Conservation (phyloP, 2,888 invertebrate species). For the Nematopogon swammerdamellus region DNA sequence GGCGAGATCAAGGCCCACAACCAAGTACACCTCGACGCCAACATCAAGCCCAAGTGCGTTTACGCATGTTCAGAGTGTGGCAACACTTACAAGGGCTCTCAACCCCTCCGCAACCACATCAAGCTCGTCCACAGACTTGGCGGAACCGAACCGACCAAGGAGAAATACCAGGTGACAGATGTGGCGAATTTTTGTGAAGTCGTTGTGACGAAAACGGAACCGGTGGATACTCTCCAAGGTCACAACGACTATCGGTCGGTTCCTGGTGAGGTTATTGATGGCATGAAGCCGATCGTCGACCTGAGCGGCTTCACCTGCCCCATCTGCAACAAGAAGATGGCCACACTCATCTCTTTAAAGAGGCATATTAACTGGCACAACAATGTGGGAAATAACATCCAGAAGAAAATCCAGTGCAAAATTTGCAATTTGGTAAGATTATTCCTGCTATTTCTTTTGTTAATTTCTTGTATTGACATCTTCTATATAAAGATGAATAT, state of each 20-base stretch:
- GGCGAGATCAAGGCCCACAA: slow-evolving; percentile 40
- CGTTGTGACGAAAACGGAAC: slow-evolving; percentile 55
- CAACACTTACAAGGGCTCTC: slow-evolving; percentile 39
- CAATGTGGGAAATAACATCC: slow-evolving; percentile 33
- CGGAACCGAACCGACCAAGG: slow-evolving; percentile 7
- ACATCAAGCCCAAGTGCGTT: slow-evolving; percentile 39
- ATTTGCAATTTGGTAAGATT: slow-evolving; percentile 47
- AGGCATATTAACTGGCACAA: slow-evolving; percentile 47
- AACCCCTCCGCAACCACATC: slow-evolving; percentile 37
- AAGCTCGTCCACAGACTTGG: slow-evolving; percentile 36
- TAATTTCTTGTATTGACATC: too few relatives aligned
- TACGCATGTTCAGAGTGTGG: slow-evolving; percentile 44
- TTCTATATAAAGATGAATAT: too few relatives aligned
- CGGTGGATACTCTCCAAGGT: slow-evolving; percentile 46
- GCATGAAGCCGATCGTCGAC: slow-evolving; percentile 20
- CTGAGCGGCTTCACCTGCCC: slow-evolving; percentile 41
- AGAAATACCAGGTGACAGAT: slow-evolving; percentile 18
- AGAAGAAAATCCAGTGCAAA: slow-evolving; percentile 34
- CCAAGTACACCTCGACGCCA: slow-evolving; percentile 33
- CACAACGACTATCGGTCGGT: slow-evolving; percentile 36
- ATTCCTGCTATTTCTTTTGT: too few relatives aligned
- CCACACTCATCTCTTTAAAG: slow-evolving; percentile 39
- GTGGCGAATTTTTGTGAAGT: slow-evolving; percentile 55
- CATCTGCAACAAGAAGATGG: slow-evolving; percentile 42
- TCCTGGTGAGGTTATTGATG: slow-evolving; percentile 29